Conservation (phyloP, 2,888 invertebrate genomes). For the Ashinkailepas kermadecensis region DNA sequence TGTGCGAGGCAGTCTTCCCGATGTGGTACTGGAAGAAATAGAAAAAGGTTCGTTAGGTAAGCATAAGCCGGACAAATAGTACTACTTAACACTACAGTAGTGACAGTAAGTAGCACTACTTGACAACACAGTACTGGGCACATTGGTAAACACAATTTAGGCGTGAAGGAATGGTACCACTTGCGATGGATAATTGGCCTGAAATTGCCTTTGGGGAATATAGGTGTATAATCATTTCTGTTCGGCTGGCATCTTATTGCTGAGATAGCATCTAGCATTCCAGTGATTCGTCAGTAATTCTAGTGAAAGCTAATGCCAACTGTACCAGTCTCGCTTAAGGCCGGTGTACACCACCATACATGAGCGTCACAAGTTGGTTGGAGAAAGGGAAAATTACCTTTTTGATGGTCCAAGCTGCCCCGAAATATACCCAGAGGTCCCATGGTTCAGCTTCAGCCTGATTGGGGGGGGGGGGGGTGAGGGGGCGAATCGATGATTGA, state of each 20-base stretch:
- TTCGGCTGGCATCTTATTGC: not conserved
- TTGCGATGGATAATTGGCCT: not conserved
- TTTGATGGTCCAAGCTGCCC: too few species aligned
- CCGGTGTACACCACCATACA: not conserved
- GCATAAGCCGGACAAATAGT: not conserved
- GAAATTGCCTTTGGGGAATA: not conserved
- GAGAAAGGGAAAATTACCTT: too few species aligned
- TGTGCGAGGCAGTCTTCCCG: not conserved
- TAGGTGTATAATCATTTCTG: too few species aligned
- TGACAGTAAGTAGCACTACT: too few species aligned
- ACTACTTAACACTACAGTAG: too few species aligned
- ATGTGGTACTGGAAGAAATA: constrained; percentile 14
- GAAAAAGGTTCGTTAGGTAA: not conserved
- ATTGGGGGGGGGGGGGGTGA: too few species aligned
- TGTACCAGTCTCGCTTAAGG: not conserved
- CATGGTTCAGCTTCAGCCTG: too few species aligned
- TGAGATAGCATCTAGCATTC: not conserved
- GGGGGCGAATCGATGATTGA: too few species aligned
- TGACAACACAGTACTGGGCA: too few species aligned
- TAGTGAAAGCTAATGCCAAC: not conserved
- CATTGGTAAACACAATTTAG: too few species aligned
- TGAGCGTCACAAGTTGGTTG: too few species aligned
- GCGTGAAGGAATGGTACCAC: not conserved
- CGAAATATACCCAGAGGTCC: too few species aligned
- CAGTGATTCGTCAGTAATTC: not conserved